Percentiles rank a stretch among this genome's conserved stretches.
Conservation (phyloP, 2,113 vertebrate species). For the Ctenodactylus gundi region DNA sequence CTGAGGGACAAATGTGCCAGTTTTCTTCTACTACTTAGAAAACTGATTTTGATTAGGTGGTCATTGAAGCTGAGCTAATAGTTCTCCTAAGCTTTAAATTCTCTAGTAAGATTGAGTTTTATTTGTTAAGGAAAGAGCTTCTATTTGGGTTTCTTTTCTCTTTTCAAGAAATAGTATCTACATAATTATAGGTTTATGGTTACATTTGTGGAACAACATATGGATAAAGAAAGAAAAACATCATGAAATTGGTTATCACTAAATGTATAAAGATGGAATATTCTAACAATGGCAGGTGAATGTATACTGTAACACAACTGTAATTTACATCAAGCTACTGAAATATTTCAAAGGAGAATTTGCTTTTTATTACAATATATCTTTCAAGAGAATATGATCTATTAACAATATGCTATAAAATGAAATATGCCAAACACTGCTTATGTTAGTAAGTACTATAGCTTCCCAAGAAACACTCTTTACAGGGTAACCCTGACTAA, state of each 20-base stretch:
- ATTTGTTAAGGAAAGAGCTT: constrained; percentile 20
- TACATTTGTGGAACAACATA: constrained; percentile 10
- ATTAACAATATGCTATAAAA: constrained; percentile 55
- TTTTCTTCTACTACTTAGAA: not conserved
- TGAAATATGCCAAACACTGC: constrained; percentile 24
- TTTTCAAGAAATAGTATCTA: not conserved
- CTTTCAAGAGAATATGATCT: constrained; percentile 48
- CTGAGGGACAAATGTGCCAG: not conserved
- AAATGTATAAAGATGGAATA: constrained; percentile 11
- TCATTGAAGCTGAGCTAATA: not conserved
- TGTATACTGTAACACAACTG: constrained; percentile 4
- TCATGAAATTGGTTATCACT: constrained; percentile 29
- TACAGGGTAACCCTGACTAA: not conserved
- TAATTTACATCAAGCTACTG: constrained; percentile 64
- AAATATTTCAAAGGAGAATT: constrained; percentile 57
- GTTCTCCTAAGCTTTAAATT: constrained; percentile 34
- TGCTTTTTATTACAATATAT: no score
- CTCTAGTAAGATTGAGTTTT: constrained; percentile 24
- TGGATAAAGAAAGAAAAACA: constrained; percentile 49
- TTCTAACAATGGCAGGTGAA: constrained; percentile 39
- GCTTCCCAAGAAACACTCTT: constrained; percentile 27
- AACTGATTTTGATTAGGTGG: not conserved
- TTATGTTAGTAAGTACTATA: not conserved
- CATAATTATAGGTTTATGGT: constrained; percentile 54
- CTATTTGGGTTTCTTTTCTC: not conserved